Evolutionary conservation across 2,113 vertebrate species (phyloP).

Genomic region (Aptenodytes patagonicus): DNA sequence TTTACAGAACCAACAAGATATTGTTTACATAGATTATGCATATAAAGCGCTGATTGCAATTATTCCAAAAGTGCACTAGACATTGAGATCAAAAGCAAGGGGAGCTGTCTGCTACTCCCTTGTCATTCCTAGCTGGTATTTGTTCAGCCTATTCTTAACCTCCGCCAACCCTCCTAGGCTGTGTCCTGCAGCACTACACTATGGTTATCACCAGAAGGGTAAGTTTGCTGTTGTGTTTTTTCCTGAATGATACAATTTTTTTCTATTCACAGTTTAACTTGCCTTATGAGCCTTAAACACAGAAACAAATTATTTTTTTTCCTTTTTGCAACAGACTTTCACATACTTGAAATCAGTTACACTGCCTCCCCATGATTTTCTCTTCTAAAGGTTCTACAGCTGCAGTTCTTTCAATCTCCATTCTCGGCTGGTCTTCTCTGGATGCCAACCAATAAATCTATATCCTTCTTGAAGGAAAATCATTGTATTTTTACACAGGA

Average conservation of each 20-base stretch:
- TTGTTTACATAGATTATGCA: not conserved
- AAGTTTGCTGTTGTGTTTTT: not conserved
- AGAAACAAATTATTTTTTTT: not conserved
- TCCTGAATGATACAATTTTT: no score
- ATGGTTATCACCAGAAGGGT: not conserved
- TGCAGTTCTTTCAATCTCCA: not conserved
- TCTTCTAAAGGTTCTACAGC: not conserved
- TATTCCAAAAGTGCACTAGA: not conserved
- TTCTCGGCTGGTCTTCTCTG: not conserved
- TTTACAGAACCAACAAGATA: not conserved
- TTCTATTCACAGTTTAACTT: not conserved
- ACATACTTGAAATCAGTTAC: not conserved
- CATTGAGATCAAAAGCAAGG: not conserved
- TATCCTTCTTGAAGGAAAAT: not conserved
- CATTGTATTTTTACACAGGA: not conserved
- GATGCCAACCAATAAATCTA: not conserved
- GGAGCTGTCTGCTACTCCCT: not conserved
- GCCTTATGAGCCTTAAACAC: not conserved
- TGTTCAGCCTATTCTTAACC: not conserved
- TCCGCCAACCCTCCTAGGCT: not conserved
- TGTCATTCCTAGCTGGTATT: not conserved
- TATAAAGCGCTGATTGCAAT: not conserved
- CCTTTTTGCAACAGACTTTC: not conserved
- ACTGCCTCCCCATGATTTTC: not conserved
- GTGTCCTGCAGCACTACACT: not conserved